Evolutionary conservation across 2,797 vertebrate species (phyloP).

Genomic region (Myiotriccus ornatus): DNA sequence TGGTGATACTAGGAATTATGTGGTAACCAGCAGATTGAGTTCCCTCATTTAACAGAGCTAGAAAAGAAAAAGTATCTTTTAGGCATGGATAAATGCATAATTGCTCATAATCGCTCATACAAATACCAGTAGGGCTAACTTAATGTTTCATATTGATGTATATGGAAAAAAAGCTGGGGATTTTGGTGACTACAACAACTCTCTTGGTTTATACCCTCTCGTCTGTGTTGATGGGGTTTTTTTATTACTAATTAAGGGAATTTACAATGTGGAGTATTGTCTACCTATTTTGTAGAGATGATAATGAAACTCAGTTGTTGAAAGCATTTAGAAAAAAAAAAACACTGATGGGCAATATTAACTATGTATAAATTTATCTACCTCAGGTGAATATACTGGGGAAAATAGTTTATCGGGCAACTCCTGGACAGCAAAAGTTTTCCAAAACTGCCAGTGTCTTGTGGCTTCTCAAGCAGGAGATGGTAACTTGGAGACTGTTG

Average conservation of each 20-base stretch:
- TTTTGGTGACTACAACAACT: not conserved
- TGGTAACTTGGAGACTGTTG: constrained; percentile 92
- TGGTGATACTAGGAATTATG: not conserved
- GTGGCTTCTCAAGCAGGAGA: constrained; percentile 97
- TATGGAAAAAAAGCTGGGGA: not conserved
- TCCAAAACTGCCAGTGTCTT: constrained; percentile 91
- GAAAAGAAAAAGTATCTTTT: not conserved
- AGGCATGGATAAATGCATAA: not conserved
- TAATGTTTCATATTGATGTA: not conserved
- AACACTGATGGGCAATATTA: not conserved
- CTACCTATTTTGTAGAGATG: not conserved
- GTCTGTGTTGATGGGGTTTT: not conserved
- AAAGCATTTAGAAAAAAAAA: not conserved
- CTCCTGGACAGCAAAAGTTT: constrained; percentile 89
- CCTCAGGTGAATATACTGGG: constrained; percentile 86
- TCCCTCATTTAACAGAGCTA: not conserved
- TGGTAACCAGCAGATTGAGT: not conserved
- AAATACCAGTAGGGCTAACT: not conserved
- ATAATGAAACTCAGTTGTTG: not conserved
- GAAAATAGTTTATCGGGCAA: constrained; percentile 88
- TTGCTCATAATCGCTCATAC: not conserved
- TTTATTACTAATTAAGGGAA: not conserved
- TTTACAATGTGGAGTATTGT: not conserved
- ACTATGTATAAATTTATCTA: not conserved
- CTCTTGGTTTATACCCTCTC: not conserved